Percentiles rank a stretch among this genome's conserved stretches.
phyloP scores from a whole-genome alignment of 2,888 invertebrate genomes.

The Carpatolechia fugitivella region DNA sequence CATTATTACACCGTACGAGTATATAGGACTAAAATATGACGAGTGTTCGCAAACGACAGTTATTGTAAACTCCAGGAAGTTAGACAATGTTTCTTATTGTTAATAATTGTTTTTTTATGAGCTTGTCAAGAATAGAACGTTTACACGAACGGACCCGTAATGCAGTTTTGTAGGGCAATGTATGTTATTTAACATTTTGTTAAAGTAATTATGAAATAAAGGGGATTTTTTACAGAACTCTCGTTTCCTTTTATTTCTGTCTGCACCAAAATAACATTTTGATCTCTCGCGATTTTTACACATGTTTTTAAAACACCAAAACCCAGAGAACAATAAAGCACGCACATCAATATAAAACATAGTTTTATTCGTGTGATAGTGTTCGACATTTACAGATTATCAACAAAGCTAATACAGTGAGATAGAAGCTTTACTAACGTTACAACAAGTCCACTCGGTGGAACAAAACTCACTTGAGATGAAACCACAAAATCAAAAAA shows the following conservation, averaged over 20 bases:
- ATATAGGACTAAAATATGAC: no score
- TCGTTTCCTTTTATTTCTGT: background rate
- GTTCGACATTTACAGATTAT: background rate
- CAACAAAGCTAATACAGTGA: background rate
- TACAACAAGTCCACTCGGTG: background rate
- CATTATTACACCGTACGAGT: no score
- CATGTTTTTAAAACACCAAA: no score
- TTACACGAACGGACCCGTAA: slow-evolving; percentile 10
- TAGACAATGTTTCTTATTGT: no score
- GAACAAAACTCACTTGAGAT: background rate
- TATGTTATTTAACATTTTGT: slow-evolving; percentile 25
- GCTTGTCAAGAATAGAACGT: no score
- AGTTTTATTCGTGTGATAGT: slow-evolving; percentile 7
- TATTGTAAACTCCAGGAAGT: no score
- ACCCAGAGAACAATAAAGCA: no score
- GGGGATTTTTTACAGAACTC: slow-evolving; percentile 43
- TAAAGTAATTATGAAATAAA: slow-evolving; percentile 50
- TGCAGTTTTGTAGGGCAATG: slow-evolving; percentile 16
- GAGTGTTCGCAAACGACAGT: no score
- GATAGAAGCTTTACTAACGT: background rate
- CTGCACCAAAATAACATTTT: no score
- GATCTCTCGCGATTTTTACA: no score
- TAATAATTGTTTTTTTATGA: no score
- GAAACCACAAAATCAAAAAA: no score
- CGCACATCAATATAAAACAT: slow-evolving; percentile 3